Evolutionary conservation across 1,140 invertebrate species (phyloP), one percentile per base, ranked within the genome.

Genomic region (Bombus polaris): DNA sequence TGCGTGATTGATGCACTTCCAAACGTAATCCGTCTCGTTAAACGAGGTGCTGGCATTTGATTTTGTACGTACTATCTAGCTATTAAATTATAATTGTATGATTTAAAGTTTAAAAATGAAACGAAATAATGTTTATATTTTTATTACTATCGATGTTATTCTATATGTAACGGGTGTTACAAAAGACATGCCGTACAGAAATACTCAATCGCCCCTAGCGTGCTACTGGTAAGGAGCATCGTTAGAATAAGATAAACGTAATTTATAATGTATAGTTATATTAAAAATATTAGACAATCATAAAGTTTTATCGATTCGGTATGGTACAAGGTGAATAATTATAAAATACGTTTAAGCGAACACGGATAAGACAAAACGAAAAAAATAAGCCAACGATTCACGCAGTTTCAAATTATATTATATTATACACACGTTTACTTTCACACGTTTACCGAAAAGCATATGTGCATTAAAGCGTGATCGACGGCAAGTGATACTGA

Each of bases 41-140:
- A 76, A 80, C 37, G 76, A 47, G 82, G 88, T 88, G 89, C 88
- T 90, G 89, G 81, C 89, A 90, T 90, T 90, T 77, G 59, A 90
- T 90, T 80, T 90, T 90, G 86, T 87, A 81, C n/a, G 62, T 76
- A 89, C 65, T 42, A 47, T 65, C 44, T 74, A 74, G 37, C 22
- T 68, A 37, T 70, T 66, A 39, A 83, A 77, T 59, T 83, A 57
- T 87, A 76, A 85, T 85, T 88, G 37, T 87, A 90, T 89, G 81
- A 80, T 89, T 90, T 88, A 79, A 82, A 22, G 35, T 89, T 47
- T 1, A 71, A 85, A 83, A 73, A 66, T 15, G 15, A 80, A 47
- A 81, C n/a, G 83, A 74, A 72, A 75, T 53, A 80, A 59, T 53
- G 53, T 87, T 87, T 90, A 77, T 90, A 90, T 90, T 90, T 90